Base-by-base conservation (phyloP, 2,797 vertebrate genomes). In the Peromyscus nudipes region DNA sequence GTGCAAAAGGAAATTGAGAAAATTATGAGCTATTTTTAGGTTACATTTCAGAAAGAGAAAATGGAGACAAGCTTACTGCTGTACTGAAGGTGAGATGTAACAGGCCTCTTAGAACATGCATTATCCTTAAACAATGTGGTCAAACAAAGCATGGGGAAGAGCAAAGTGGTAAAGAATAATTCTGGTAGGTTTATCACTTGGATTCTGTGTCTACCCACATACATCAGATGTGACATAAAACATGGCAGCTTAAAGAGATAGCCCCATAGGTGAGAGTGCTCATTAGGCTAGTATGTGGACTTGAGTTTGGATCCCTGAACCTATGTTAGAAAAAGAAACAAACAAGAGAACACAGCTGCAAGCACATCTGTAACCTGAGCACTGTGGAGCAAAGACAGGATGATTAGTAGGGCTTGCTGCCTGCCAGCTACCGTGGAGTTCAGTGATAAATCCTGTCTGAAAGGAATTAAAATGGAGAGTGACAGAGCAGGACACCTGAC, bases 131-230 rank as follows among this genome's bases (percentile, higher is more conserved):
- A 31, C 75, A 67, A 31, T 34, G 11, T 29, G 12, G 4, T 6
- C 21, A 55, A 8, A 62, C 16, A 64, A 46, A 79, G 29, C 16
- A 16, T 34, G 29, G 29, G 64, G 31, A n/a, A n/a, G 29, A 14
- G 17, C 2, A 85, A 84, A 46, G 2, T 4, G 3, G 23, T 16
- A 40, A 37, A 25, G 21, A 29, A 27, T 8, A 23, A 55, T 67
- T 91, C 2, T 67, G 4, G 16, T 40, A n/a, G 11, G 2, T 14
- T 69, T 21, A 1, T 4, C 49, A 13, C 34, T 80, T 40, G 21
- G 17, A 12, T 46, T 1, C n/a, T 75, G 1, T 19, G 10, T 43
- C 9, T 46, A 0, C 23, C 34, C 29, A n/a, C 1, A 4, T 7
- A 55, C 0, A 27, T 52, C 21, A n/a, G n/a, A 55, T 49, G 8